Evolutionary conservation across 1,140 invertebrate genomes (phyloP), one percentile per base, ranked within the genome.

Genomic region (Anadara kagoshimensis): DNA sequence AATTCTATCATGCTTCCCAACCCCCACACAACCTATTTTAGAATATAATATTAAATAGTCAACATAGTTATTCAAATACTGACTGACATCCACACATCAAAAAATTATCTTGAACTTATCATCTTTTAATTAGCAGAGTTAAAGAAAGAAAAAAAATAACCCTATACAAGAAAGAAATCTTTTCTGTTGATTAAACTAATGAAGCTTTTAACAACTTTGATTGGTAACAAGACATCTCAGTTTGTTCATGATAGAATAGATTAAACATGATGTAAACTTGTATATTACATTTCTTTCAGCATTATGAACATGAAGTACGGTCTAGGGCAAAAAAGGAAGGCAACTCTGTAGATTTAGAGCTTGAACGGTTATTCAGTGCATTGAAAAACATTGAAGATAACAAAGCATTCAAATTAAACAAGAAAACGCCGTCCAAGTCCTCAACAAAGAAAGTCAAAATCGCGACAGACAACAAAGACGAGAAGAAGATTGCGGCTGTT

Each of bases 331-430:
- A 75, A 51, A 53, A 59, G n/a, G 64, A 49, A 24, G 73, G 62
- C 0, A 61, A 61, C 16, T 36, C 58, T 3, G 41, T 75, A n/a
- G 73, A 75, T 53, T 70, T 75, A 24, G 73, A 75, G 49, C n/a
- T 75, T n/a, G 73, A 69, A 22, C 58, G 73, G 22, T 45, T 75
- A 29, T 75, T 75, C 22, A 75, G 73, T 66, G 65, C 73, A 29
- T 36, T 75, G 49, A 75, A 75, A 75, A 75, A 62, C 66, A 64
- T 75, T 12, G 54, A 62, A 26, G 73, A 75, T 51, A 75, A 75
- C 53, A 75, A 70, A 54, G 69, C 73, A 1, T 56, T 68, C 36
- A 75, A 75, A 75, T 44, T 65, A 18, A 24, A 24, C 47, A 54
- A 54, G 36, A 54, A 53, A 51, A n/a, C 18, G 12, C 45, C 18